Evolutionary conservation across 2,797 vertebrate species (phyloP), one percentile per base, ranked within the genome.

Genomic region (Meriones psammophilus): DNA sequence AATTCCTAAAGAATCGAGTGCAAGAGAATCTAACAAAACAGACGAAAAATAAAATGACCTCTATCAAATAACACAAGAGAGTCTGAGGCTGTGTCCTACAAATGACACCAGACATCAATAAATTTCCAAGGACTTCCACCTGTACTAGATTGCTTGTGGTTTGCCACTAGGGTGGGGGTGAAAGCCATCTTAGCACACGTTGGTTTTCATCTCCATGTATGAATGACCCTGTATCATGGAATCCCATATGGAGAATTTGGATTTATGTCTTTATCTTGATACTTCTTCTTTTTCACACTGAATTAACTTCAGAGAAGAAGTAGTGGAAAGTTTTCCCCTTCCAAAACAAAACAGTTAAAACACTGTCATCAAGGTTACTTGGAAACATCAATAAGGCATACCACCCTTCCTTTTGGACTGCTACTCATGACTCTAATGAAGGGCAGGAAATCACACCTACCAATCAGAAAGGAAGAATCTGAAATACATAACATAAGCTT

Each of bases 61-160:
- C 54, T 54, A 54, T 14, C 36, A 83, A 50, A 81, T 26, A 42
- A 10, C 13, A 28, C 46, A 2, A 62, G 33, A 85, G 6, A 54
- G 87, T 12, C 28, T 68, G 5, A 33, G 26, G 7, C 10, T 28
- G 33, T 3, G 39, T 20, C 15, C 2, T 28, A 50, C 17, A 13
- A 88, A 39, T n/a, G 39, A 8, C 15, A 62, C 20, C 4, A 78
- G 94, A 62, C 2, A 9, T 2, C 14, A 64, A 8, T 2, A 68
- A 15, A 14, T 26, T 12, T 80, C 7, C 1, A 3, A 36, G 2
- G 33, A 83, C 24, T 89, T 94, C 1, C 1, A 64, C 24, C 5
- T 24, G 39, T 12, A 1, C 22, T 30, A 33, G 73, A 18, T 15
- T 76, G 1, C 12, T n/a, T 8, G 2, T 18, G 15, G 1, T 0